Conservation (phyloP, 2,797 vertebrate species). For the Urophycis tenuis region DNA sequence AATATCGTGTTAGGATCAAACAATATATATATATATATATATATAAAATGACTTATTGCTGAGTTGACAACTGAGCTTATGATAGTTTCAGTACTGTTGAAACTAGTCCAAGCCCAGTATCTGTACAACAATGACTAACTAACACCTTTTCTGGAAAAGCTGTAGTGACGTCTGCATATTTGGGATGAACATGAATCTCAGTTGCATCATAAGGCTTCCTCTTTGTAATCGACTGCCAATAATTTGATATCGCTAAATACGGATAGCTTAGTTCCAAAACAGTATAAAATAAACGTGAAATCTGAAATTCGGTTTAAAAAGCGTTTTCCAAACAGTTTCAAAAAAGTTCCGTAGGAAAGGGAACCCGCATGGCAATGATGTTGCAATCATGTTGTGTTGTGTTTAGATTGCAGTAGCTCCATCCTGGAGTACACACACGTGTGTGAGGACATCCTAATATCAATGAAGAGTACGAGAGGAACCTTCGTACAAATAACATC, state of each 20-base stretch:
- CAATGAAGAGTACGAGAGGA: not conserved
- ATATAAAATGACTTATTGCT: not conserved
- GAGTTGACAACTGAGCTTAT: not conserved
- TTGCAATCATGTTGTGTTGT: not conserved
- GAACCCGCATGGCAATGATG: not conserved
- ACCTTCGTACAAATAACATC: not conserved
- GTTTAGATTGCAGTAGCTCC: not conserved
- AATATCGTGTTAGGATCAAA: not conserved
- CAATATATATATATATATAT: not conserved
- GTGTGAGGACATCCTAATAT: not conserved
- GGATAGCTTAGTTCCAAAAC: not conserved
- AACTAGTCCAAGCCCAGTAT: not conserved
- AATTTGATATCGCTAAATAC: not conserved
- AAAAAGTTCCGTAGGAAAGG: not conserved
- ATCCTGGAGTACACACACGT: not conserved
- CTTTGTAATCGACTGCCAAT: not conserved
- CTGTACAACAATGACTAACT: not conserved
- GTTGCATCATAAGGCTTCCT: slow-evolving; percentile 11
- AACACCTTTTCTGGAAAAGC: slow-evolving; percentile 1
- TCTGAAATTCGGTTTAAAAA: not conserved
- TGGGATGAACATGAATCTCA: not conserved
- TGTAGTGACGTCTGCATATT: not conserved
- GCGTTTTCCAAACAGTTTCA: not conserved
- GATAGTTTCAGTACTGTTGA: not conserved
- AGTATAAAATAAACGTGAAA: not conserved